phyloP scores from a whole-genome alignment of 2,113 vertebrate species.

The Myiozetetes cayanensis region DNA sequence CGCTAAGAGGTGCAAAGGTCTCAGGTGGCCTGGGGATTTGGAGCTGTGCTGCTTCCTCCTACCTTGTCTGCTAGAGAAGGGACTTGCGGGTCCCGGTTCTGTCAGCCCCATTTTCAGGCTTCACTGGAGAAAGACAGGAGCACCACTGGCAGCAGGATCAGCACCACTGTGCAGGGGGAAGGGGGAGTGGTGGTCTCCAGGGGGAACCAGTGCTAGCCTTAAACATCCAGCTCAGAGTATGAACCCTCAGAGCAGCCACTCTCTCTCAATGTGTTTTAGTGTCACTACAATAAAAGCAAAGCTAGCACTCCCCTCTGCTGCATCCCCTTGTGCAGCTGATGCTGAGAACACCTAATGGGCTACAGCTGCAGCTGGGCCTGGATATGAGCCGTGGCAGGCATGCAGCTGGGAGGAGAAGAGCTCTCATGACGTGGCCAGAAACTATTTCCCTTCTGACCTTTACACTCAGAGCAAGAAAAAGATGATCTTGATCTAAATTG shows the following conservation, averaged over 20 bases:
- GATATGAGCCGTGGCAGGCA: background rate
- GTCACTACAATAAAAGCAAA: background rate
- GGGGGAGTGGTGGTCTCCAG: background rate
- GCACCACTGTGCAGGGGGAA: fast-evolving
- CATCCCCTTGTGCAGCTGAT: background rate
- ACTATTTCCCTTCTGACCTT: background rate
- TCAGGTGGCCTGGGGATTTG: background rate
- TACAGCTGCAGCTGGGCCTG: background rate
- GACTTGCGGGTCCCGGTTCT: background rate
- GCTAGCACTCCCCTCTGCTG: background rate
- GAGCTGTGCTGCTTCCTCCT: background rate
- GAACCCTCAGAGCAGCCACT: background rate
- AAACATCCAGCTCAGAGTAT: background rate
- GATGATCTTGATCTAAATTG: background rate
- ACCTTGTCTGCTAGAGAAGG: background rate
- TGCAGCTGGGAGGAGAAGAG: background rate
- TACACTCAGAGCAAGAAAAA: background rate
- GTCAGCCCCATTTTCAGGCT: background rate
- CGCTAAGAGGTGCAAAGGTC: background rate
- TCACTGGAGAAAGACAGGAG: background rate
- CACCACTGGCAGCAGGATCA: background rate
- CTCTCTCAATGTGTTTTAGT: background rate
- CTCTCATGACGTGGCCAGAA: background rate
- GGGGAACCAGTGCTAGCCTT: background rate
- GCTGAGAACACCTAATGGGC: background rate